These are phyloP conservation scores for Pelochelys cantorii DNA, from an alignment of 2,797 vertebrate species.

Conservation along the genomic window DNA sequence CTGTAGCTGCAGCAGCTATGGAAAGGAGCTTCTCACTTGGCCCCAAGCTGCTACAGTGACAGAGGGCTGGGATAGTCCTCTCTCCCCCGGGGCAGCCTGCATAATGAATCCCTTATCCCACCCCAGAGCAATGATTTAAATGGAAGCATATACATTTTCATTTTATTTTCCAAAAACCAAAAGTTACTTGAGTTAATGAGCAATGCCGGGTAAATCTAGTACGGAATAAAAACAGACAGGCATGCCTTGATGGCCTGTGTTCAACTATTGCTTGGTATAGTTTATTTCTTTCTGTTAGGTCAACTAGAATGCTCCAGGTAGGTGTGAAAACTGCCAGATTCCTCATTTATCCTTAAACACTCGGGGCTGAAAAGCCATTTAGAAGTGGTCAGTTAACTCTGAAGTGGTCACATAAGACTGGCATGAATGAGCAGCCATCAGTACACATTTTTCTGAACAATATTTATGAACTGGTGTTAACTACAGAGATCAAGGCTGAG, in stretches of 20 bases:
- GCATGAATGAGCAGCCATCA: neutral
- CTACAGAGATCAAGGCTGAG: accelerated
- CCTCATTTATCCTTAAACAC: neutral
- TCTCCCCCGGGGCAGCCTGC: too few relatives aligned
- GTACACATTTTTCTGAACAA: neutral
- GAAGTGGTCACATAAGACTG: neutral
- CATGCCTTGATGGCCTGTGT: neutral
- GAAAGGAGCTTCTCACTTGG: too few relatives aligned
- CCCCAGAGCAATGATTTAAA: too few relatives aligned
- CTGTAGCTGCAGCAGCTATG: too few relatives aligned
- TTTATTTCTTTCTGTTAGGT: neutral
- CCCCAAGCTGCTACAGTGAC: too few relatives aligned
- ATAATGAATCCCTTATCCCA: too few relatives aligned
- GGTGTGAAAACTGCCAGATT: neutral
- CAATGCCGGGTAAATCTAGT: too few relatives aligned
- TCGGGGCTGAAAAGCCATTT: neutral
- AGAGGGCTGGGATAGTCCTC: too few relatives aligned
- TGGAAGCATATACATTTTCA: too few relatives aligned
- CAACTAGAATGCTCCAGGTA: too few relatives aligned
- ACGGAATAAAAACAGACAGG: neutral
- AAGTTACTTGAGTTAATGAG: too few relatives aligned
- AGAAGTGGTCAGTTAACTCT: neutral
- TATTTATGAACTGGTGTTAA: neutral
- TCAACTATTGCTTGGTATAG: neutral
- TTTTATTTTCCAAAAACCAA: too few relatives aligned